These are phyloP conservation scores for Synergus itoensis DNA, from an alignment of 2,888 invertebrate genomes.

Conservation along the genomic window DNA sequence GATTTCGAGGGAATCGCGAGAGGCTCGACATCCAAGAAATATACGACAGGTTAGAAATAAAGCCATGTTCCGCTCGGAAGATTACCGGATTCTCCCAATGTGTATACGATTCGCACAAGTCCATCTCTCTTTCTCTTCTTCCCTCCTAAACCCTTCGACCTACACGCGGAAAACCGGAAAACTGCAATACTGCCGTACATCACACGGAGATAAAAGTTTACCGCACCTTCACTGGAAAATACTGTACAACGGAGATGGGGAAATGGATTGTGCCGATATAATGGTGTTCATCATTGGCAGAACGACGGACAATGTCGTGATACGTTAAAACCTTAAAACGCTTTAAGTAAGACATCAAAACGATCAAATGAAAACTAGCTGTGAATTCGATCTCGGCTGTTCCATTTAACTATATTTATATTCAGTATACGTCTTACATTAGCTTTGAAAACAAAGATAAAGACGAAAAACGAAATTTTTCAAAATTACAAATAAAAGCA, in stretches of 20 bases:
- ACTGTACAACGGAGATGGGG: background rate
- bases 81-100: slow-evolving; percentile 50
- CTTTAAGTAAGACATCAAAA: slow-evolving; percentile 20
- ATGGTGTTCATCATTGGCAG: slow-evolving; percentile 26
- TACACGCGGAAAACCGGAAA: slow-evolving; percentile 16
- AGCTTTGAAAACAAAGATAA: too few relatives aligned
- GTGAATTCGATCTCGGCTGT: too few relatives aligned
- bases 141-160: slow-evolving; percentile 29
- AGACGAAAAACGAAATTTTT: too few relatives aligned
- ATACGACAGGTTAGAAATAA: slow-evolving; percentile 49
- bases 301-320: background rate
- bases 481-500: too few relatives aligned
- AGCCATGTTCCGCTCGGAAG: slow-evolving; percentile 50
- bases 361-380: slow-evolving; percentile 16
- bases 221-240: slow-evolving; percentile 31
- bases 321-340: background rate
- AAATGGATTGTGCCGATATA: slow-evolving; percentile 33
- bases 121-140: slow-evolving; percentile 40
- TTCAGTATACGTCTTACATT: too few relatives aligned
- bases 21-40: slow-evolving; percentile 26
- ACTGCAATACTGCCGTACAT: slow-evolving; percentile 39
- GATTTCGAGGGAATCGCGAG: slow-evolving; percentile 24
- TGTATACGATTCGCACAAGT: slow-evolving; percentile 48
- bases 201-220: slow-evolving; percentile 44
- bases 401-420: too few relatives aligned